Base-by-base conservation (phyloP, 2,888 invertebrate genomes). In the Archaeoteleia sp. region DNA sequence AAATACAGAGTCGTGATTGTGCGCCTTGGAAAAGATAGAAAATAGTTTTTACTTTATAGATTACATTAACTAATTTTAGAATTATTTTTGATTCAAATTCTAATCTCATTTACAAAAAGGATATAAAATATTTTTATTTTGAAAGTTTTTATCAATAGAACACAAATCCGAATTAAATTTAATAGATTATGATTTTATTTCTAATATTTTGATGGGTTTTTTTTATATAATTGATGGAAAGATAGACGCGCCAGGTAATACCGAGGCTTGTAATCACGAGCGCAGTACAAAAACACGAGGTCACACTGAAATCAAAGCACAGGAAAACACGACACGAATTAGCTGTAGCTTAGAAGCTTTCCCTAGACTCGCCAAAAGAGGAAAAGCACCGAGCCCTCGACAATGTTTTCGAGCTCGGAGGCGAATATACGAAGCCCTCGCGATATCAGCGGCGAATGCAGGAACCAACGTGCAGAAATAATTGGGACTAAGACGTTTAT, bases 391-490 rank as follows among this genome's bases (percentile, higher is more conserved):
- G 34, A 3, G 29, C 8, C 9, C 2, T 29, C 9, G 1, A 29
- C 4, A 29, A 37, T 9, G 25, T 43, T 27, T 27, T 27, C 10
- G 30, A 10, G 10, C 2, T 2, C 20, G 5, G 20, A 20, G n/a
- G n/a, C 5, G 5, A 30, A 30, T 14, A 53, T 4, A 53, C 53
- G 53, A 65, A 58, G 48, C 42, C 51, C 46, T 61, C 40, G 55
- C 46, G 67, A n/a, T 57, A 27, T 49, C 43, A 49, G 42, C 51
- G 46, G 68, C 60, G 51, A 69, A 60, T 35, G 63, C 55, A 65
- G 61, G 61, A 57, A 46, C 53, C 53, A 65, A 65, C 69, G 65
- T 69, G 69, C 65, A 69, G 69, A 69, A 69, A 69, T 69, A 27
- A 66, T 54, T 48, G 48, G 49, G 53, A 60, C 40, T 37, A 12